Evolutionary conservation across 2,113 vertebrate genomes (phyloP).

Genomic region (Lycaon pictus): DNA sequence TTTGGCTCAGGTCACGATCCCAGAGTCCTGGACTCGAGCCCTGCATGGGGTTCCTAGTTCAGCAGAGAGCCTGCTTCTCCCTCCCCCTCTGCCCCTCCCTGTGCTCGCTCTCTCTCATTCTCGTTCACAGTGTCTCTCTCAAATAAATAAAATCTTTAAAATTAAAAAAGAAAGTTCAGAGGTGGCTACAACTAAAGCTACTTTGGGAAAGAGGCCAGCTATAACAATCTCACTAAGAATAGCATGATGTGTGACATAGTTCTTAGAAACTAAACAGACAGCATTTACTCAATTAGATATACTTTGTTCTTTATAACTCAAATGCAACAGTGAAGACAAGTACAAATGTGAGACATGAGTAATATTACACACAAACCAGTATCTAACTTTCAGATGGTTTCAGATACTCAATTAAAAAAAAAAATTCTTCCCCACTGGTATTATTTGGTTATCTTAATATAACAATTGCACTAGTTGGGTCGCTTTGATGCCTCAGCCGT

Average conservation of each 20-base stretch:
- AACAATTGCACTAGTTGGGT: background rate
- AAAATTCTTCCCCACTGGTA: background rate
- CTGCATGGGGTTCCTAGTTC: no score
- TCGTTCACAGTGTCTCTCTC: no score
- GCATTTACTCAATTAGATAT: constrained; percentile 52
- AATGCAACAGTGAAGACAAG: constrained; percentile 2
- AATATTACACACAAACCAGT: background rate
- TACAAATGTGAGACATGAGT: background rate
- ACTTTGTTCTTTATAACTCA: constrained; percentile 58
- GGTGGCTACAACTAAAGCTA: constrained; percentile 1
- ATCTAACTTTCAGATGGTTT: background rate
- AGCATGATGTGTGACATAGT: background rate
- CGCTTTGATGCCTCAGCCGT: no score
- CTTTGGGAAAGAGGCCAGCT: constrained; percentile 20
- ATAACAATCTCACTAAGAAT: constrained; percentile 52
- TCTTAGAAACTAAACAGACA: constrained; percentile 15
- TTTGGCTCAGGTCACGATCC: no score
- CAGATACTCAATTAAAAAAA: background rate
- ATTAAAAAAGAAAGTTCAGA: constrained; percentile 3
- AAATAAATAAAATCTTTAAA: no score
- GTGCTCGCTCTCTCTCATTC: no score
- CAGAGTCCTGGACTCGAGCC: no score
- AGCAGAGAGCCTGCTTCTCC: no score
- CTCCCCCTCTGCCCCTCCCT: no score
- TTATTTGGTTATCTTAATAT: background rate